Evolutionary conservation across 2,113 vertebrate genomes (phyloP).

Genomic region (Ciconia boyciana): DNA sequence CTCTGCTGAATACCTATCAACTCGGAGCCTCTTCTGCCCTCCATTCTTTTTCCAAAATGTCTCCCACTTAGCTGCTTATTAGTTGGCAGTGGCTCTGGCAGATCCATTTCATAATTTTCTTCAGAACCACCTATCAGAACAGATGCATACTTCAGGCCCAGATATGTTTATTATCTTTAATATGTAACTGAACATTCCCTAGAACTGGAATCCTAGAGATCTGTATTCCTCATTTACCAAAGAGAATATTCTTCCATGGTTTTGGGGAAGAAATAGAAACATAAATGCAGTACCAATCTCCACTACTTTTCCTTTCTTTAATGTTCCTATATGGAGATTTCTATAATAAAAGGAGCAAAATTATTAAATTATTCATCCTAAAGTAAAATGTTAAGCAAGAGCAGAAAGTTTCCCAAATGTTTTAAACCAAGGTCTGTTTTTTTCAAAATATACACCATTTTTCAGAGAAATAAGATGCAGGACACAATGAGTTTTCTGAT

Average conservation of each 20-base stretch:
- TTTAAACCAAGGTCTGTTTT: neutral
- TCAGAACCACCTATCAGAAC: neutral
- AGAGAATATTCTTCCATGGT: neutral
- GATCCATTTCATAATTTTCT: neutral
- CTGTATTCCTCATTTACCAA: neutral
- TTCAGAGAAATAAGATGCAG: neutral
- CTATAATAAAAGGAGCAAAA: neutral
- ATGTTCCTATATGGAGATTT: neutral
- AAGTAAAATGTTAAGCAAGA: neutral
- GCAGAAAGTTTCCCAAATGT: neutral
- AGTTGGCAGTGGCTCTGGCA: neutral
- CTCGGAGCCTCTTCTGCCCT: neutral
- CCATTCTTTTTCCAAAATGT: neutral
- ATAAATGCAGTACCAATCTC: neutral
- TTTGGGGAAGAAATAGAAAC: neutral
- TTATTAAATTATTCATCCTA: neutral
- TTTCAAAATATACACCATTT: neutral
- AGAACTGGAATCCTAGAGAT: neutral
- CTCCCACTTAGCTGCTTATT: neutral
- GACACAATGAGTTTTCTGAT: neutral
- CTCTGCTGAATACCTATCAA: neutral
- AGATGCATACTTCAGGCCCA: neutral
- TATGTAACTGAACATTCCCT: neutral
- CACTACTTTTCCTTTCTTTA: neutral
- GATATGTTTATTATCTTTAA: neutral